phyloP scores from a whole-genome alignment of 2,797 vertebrate genomes.

The Potorous gilbertii region DNA sequence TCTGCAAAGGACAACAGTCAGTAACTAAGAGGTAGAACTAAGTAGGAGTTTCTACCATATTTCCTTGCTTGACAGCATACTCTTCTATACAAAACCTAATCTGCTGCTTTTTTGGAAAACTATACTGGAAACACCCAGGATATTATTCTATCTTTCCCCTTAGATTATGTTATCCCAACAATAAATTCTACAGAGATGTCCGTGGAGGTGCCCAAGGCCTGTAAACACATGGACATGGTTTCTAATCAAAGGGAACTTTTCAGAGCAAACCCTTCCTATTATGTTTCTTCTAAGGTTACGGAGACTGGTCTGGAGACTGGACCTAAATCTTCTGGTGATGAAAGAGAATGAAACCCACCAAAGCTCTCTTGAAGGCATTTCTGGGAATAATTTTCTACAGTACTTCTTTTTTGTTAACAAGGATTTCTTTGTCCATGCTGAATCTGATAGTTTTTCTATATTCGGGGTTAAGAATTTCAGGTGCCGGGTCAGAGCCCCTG shows the following conservation, averaged over 20 bases:
- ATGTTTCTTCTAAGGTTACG: slow-evolving; percentile 48
- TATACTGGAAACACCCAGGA: neutral
- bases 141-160: neutral
- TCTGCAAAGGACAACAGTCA: neutral
- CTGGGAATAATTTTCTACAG: neutral
- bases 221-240: slow-evolving; percentile 9
- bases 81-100: neutral
- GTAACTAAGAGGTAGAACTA: slow-evolving; percentile 11
- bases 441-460: neutral
- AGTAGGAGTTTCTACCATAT: slow-evolving; percentile 32
- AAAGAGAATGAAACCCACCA: neutral
- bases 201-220: slow-evolving; percentile 24
- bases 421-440: neutral
- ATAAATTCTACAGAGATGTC: slow-evolving; percentile 45
- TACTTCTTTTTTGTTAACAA: neutral
- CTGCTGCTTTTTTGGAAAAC: slow-evolving; percentile 18
- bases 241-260: slow-evolving; percentile 36
- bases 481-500: neutral
- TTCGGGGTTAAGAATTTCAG: neutral
- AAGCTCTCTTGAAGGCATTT: neutral
- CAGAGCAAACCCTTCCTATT: neutral
- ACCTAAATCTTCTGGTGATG: slow-evolving; percentile 2
- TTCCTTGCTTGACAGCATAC: slow-evolving; percentile 5
- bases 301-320: slow-evolving; percentile 26
- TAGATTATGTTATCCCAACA: neutral